phyloP scores from a whole-genome alignment of 1,140 invertebrate species.

The Bradysia coprophila region DNA sequence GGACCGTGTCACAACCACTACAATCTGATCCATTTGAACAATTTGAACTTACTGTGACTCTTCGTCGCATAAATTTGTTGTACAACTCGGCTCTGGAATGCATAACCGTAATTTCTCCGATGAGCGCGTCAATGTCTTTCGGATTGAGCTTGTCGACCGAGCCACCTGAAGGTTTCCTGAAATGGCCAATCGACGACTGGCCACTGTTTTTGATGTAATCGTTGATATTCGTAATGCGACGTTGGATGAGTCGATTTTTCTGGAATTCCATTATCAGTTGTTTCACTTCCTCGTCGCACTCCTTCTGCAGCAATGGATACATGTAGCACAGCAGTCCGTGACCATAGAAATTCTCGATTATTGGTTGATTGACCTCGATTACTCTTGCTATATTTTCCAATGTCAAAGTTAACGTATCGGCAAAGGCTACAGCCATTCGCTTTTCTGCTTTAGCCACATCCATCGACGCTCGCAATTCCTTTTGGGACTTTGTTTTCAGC shows the following conservation, averaged over 20 bases:
- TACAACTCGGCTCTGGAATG: constrained; percentile 83
- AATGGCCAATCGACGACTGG: constrained; percentile 17
- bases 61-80: constrained; percentile 66
- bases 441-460: constrained; percentile 46
- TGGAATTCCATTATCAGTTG: constrained; percentile 61
- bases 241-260: constrained; percentile 47
- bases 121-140: constrained; percentile 70
- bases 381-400: constrained; percentile 80
- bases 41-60: constrained; percentile 60
- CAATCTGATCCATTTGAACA: too few relatives aligned
- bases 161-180: constrained; percentile 19
- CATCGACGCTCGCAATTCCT: constrained; percentile 45
- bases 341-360: constrained; percentile 90
- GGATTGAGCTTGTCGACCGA: constrained; percentile 50
- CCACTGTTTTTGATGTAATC: constrained; percentile 27
- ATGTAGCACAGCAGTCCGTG: constrained; percentile 54
- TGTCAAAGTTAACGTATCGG: constrained; percentile 63
- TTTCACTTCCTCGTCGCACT: constrained; percentile 62
- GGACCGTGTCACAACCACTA: too few relatives aligned
- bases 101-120: constrained; percentile 82
- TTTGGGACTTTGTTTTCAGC: constrained; percentile 51
- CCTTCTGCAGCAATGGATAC: constrained; percentile 56
- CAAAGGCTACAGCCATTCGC: constrained; percentile 54
- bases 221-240: constrained; percentile 41
- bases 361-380: constrained; percentile 79